A percentile compares a stretch with the other conserved stretches of the same genome.
phyloP scores from a whole-genome alignment of 2,888 invertebrate genomes.

The Drosophila percnosoma region DNA sequence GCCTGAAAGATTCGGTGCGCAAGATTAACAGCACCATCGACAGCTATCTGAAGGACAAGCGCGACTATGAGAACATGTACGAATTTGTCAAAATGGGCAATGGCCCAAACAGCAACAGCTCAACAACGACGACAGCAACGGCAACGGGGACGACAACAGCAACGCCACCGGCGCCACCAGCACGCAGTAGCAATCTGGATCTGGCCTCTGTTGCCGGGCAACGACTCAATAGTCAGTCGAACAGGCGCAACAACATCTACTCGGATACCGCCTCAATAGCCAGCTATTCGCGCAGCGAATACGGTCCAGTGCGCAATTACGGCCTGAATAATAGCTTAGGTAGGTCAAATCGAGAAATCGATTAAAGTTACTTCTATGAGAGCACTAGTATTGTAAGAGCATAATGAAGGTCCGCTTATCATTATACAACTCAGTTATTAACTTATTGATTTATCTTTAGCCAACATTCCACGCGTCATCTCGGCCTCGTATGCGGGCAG shows the following conservation, averaged over 20 bases:
- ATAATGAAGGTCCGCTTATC: too few relatives aligned
- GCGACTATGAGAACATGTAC: slow-evolving; percentile 84
- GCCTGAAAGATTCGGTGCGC: slow-evolving; percentile 84
- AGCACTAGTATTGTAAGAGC: neutral
- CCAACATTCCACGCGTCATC: slow-evolving; percentile 86
- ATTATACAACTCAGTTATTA: neutral
- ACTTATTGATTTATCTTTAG: slow-evolving; percentile 51
- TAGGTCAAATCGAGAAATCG: slow-evolving; percentile 44
- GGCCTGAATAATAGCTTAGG: slow-evolving; percentile 84
- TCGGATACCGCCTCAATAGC: slow-evolving; percentile 81
- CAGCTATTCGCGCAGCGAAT: slow-evolving; percentile 84
- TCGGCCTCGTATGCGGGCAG: slow-evolving; percentile 93
- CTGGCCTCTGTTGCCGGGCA: slow-evolving; percentile 64
- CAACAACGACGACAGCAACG: slow-evolving; percentile 15
- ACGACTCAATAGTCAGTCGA: slow-evolving; percentile 54
- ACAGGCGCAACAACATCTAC: slow-evolving; percentile 73
- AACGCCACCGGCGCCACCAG: slow-evolving; percentile 81
- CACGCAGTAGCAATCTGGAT: slow-evolving; percentile 73
- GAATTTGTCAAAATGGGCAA: slow-evolving; percentile 81
- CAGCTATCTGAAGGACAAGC: slow-evolving; percentile 84
- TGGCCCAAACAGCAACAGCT: slow-evolving; percentile 13
- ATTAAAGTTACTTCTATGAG: neutral
- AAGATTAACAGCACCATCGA: slow-evolving; percentile 85
- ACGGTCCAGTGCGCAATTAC: slow-evolving; percentile 81
- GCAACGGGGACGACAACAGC: slow-evolving; percentile 46